Base-by-base conservation (phyloP, 2,113 vertebrate species). In the Scophthalmus maximus region DNA sequence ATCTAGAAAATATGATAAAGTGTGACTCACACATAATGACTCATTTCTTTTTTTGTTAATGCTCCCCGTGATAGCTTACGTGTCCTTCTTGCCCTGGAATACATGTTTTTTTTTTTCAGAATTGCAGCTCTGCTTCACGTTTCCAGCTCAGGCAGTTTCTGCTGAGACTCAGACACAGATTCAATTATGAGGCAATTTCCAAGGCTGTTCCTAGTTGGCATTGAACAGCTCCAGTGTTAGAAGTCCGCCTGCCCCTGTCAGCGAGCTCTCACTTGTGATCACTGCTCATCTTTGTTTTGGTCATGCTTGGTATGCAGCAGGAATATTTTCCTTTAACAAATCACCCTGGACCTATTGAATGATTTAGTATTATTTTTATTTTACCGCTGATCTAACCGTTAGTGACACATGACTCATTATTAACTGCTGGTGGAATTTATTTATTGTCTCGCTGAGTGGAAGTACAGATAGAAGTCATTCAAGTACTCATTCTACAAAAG, bases 21-120 rank as follows among this genome's bases (percentile, higher is more conserved):
- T 36, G n/a, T 76, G 76, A 86, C 68, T 82, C 68, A 76, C 55
- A 50, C 14, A 11, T 66, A 55, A 55, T 78, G 79, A 86, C 36
- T 77, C 73, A 79, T 60, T 26, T 17, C 44, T 20, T 57, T 25
- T 23, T 23, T 49, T 66, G 22, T 77, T 59, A 15, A 53, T 61
- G 34, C 57, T 72, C 38, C 18, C n/a, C 55, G 23, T 32, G 32
- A 30, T 29, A 52, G 55, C 20, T 57, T 29, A 23, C 6, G 29
- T 52, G 53, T 56, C 26, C 67, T 59, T 73, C 49, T 70, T 38
- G 36, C 66, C 46, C 40, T 65, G 59, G 30, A 26, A 44, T 14
- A 11, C 11, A 47, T 18, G 47, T 11, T 23, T 3, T 22, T 49
- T 53, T 68, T 18, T 71, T n/a, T n/a, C n/a, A n/a, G 44, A 52